Evolutionary conservation across 1,140 invertebrate species (phyloP).

Genomic region (Asobara japonica): DNA sequence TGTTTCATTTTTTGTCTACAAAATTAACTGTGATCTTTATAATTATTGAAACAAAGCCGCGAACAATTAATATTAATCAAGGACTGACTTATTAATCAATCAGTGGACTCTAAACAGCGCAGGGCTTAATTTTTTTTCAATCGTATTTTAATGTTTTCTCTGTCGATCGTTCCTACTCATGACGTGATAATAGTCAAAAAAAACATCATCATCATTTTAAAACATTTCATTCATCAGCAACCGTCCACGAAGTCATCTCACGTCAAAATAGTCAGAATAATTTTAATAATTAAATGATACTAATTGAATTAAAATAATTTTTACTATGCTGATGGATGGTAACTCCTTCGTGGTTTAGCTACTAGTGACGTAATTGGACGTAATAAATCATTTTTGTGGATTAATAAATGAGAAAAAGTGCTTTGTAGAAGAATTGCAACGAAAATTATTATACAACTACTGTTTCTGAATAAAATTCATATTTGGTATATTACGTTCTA

Average conservation of each 20-base stretch:
- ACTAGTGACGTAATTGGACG: too few species aligned
- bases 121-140: conserved; percentile 16
- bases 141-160: background rate
- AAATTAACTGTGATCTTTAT: conserved; percentile 58
- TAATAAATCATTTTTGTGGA: too few species aligned
- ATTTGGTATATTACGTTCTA: background rate
- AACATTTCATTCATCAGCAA: background rate
- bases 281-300: background rate
- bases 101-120: background rate
- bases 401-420: too few species aligned
- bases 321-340: background rate
- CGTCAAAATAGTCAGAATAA: conserved; percentile 2
- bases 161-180: background rate
- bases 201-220: too few species aligned
- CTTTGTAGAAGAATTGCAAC: too few species aligned
- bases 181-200: conserved; percentile 4
- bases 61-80: conserved; percentile 10
- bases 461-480: too few species aligned
- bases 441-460: too few species aligned
- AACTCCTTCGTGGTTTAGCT: background rate
- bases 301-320: background rate
- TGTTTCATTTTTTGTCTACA: conserved; percentile 39
- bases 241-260: background rate
- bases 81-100: too few species aligned
- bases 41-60: conserved; percentile 28